Conservation (phyloP, 2,797 vertebrate species). For the Pantherophis vulpinus region DNA sequence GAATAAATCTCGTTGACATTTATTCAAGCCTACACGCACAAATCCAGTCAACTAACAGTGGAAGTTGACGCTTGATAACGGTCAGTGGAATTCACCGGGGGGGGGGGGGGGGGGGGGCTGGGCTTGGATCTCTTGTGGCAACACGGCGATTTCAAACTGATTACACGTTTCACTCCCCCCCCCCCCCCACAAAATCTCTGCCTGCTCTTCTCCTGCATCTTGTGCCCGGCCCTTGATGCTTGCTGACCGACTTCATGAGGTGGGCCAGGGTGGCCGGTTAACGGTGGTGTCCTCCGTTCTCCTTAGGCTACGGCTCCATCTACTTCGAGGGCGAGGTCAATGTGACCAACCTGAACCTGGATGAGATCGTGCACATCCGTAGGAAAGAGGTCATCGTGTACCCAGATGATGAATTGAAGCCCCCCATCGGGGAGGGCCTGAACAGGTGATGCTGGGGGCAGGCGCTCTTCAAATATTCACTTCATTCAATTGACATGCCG, state of each 20-base stretch:
- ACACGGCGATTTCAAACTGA: not conserved
- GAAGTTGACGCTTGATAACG: not conserved
- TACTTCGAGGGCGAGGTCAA: slow-evolving; percentile 91
- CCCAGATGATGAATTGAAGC: slow-evolving; percentile 87
- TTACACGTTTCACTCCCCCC: not conserved
- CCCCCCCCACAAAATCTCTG: not conserved
- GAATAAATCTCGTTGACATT: not conserved
- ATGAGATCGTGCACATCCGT: slow-evolving; percentile 92
- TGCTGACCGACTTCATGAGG: not conserved
- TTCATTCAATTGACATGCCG: not conserved
- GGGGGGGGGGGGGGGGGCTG: not conserved
- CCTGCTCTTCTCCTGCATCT: not conserved
- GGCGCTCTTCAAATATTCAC: no score
- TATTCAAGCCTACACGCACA: not conserved
- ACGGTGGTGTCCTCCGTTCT: not conserved
- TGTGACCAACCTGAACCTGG: slow-evolving; percentile 85
- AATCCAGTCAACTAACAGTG: not conserved
- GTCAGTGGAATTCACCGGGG: not conserved
- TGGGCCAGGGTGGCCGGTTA: not conserved
- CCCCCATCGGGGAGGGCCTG: slow-evolving; percentile 84
- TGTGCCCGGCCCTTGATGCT: not conserved
- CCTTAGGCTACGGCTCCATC: slow-evolving; percentile 88
- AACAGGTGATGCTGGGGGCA: slow-evolving; percentile 77
- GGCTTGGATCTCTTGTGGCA: not conserved
- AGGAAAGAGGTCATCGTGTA: slow-evolving; percentile 96